A percentile compares a stretch with the other conserved stretches of the same genome.
Evolutionary conservation across 1,140 invertebrate species (phyloP).

Genomic region (Leptinotarsa undecemlineata): DNA sequence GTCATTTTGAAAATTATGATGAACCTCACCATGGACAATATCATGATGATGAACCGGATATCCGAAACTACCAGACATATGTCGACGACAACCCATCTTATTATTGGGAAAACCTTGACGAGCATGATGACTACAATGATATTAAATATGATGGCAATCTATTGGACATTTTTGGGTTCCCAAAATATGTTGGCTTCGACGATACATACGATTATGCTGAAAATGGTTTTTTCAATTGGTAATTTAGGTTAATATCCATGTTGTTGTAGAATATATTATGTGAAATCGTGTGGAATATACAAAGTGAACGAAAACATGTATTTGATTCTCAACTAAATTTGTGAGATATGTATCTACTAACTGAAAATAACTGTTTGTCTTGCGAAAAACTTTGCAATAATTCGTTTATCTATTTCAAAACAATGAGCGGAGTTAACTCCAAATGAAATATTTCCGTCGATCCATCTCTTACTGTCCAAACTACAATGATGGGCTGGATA

Average conservation of each 20-base stretch:
- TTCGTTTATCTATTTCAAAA: too few species aligned
- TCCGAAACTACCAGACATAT: background rate
- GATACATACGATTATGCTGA: background rate
- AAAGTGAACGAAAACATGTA: too few species aligned
- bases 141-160: background rate
- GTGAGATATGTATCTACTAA: too few species aligned
- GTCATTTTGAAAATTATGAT: background rate
- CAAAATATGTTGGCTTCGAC: background rate
- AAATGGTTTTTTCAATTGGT: background rate
- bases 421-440: too few species aligned
- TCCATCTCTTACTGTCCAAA: too few species aligned
- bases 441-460: too few species aligned
- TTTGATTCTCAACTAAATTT: too few species aligned
- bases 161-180: background rate
- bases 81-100: background rate
- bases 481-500: too few species aligned
- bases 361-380: too few species aligned
- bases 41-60: background rate
- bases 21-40: background rate
- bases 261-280: too few species aligned
- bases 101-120: background rate
- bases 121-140: background rate
- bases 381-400: too few species aligned
- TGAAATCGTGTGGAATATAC: too few species aligned
- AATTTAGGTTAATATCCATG: background rate